Conservation (phyloP, 1,140 invertebrate species). For the Coelopa frigida region DNA sequence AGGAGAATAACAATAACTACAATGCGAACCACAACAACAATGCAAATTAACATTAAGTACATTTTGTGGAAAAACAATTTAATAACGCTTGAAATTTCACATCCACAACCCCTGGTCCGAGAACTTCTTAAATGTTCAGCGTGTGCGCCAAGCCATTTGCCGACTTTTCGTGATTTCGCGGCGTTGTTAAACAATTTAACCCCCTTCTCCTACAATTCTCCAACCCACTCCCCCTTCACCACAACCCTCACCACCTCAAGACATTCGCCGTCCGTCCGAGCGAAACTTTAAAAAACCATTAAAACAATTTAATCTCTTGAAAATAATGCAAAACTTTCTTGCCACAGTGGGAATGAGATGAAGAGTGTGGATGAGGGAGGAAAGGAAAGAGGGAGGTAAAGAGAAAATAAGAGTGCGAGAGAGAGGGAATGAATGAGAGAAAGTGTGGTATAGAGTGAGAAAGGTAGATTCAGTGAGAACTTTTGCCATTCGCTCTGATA, state of each 20-base stretch:
- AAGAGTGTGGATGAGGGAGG: background rate
- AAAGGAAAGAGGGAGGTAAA: background rate
- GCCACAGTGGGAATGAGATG: background rate
- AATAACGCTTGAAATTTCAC: slow-evolving; percentile 9
- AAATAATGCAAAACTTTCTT: slow-evolving; percentile 19
- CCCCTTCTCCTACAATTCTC: no score
- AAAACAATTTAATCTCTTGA: slow-evolving; percentile 21
- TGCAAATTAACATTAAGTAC: slow-evolving; percentile 5
- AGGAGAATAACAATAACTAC: no score
- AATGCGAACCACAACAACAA: no score
- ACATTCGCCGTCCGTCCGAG: no score
- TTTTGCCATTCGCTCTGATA: slow-evolving; percentile 9
- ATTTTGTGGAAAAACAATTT: slow-evolving; percentile 13
- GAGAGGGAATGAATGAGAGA: background rate
- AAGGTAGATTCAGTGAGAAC: background rate
- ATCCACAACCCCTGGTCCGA: no score
- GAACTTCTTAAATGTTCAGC: no score
- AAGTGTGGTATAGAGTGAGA: background rate
- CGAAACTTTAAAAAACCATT: slow-evolving; percentile 20
- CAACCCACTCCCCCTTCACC: no score
- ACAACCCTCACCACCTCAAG: no score
- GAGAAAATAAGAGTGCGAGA: background rate
- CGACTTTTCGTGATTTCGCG: no score
- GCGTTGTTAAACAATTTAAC: no score
- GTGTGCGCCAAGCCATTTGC: no score